Percentiles rank a stretch among this genome's conserved stretches.
Evolutionary conservation across 1,140 invertebrate genomes (phyloP).

Genomic region (Metaphire vulgaris): DNA sequence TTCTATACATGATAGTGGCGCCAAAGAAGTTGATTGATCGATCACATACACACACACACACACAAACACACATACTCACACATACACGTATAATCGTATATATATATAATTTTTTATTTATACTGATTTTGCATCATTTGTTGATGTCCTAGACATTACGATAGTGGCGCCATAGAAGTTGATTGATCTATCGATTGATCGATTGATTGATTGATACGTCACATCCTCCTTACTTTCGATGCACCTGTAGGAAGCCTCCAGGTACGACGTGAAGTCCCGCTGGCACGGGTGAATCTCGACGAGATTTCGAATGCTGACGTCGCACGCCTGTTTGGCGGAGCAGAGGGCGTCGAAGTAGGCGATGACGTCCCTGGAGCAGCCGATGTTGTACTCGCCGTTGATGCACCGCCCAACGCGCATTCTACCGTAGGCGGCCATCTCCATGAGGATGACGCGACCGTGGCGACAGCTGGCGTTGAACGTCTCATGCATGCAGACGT

Average conservation of each 20-base stretch:
- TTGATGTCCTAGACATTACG: too few relatives aligned
- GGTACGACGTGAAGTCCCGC: conserved; percentile 17
- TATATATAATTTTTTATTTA: too few relatives aligned
- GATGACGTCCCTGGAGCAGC: conserved; percentile 19
- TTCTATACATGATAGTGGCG: too few relatives aligned
- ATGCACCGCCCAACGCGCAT: conserved; percentile 25
- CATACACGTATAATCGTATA: too few relatives aligned
- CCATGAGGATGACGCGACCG: conserved; percentile 23
- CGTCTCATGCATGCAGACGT: conserved; percentile 24
- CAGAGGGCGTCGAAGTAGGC: conserved; percentile 16
- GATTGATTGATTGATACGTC: too few relatives aligned
- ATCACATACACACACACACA: too few relatives aligned
- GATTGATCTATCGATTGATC: too few relatives aligned
- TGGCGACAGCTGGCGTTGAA: conserved; percentile 25
- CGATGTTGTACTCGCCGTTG: conserved; percentile 11
- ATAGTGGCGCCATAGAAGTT: too few relatives aligned
- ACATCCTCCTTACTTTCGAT: conserved; percentile 3
- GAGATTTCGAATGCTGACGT: conserved; percentile 16
- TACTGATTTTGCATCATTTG: too few relatives aligned
- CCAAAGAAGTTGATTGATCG: too few relatives aligned
- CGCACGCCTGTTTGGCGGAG: neutral
- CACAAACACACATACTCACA: too few relatives aligned
- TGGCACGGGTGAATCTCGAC: conserved; percentile 20
- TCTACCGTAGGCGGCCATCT: conserved; percentile 20
- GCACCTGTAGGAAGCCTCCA: conserved; percentile 12